Percentiles rank a stretch among this genome's conserved stretches.
Conservation (phyloP, 37 sponge, comb jelly and placozoan genomes). For the Chondrosia reniformis region DNA sequence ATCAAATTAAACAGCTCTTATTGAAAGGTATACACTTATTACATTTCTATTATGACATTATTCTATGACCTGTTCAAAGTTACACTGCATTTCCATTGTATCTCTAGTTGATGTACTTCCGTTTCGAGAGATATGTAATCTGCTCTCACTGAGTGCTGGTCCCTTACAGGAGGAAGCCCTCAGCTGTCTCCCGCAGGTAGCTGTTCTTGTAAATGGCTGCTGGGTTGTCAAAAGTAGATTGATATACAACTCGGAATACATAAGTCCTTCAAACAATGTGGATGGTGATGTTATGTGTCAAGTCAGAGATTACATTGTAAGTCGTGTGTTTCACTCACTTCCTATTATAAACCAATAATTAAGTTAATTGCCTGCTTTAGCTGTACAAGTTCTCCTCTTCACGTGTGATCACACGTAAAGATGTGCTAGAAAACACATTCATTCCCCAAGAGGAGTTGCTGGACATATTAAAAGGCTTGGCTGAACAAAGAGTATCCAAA, state of each 20-base stretch:
- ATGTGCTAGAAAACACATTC: constrained; percentile 35
- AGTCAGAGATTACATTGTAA: constrained; percentile 65
- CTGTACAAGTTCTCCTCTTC: constrained; percentile 46
- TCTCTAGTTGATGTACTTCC: constrained; percentile 28
- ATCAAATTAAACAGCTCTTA: too few relatives aligned
- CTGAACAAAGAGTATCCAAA: constrained; percentile 2
- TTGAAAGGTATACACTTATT: too few relatives aligned
- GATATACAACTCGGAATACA: constrained; percentile 15
- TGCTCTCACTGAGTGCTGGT: constrained; percentile 30
- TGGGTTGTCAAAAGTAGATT: constrained; percentile 63
- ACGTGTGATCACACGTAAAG: constrained; percentile 30
- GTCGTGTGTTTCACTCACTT: not conserved
- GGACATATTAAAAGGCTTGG: constrained; percentile 39
- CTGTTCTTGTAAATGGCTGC: constrained; percentile 70
- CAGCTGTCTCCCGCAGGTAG: constrained; percentile 39
- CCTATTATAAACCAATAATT: too few relatives aligned
- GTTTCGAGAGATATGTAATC: constrained; percentile 41
- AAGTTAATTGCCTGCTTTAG: not conserved
- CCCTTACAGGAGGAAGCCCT: not conserved
- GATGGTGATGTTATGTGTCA: not conserved
- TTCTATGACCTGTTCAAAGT: too few relatives aligned
- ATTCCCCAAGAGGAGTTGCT: constrained; percentile 44
- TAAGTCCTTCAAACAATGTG: constrained; percentile 6
- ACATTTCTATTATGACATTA: too few relatives aligned
- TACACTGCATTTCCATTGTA: not conserved